Percentiles rank a stretch among this genome's conserved stretches.
Evolutionary conservation across 2,888 invertebrate genomes (phyloP).

Genomic region (Drosophila gaucha): DNA sequence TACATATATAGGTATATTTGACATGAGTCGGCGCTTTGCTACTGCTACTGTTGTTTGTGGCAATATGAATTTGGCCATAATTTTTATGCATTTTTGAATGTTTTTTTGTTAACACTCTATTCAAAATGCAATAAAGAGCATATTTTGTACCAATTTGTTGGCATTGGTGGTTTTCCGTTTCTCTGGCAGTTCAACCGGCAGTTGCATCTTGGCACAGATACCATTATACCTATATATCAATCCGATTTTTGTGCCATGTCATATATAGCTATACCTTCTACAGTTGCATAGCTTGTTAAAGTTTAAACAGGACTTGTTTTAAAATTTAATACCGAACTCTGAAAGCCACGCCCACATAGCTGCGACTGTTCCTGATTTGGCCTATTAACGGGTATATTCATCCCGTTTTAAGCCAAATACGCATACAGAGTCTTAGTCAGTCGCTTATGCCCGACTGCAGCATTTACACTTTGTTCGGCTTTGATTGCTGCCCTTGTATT

Average conservation of each 20-base stretch:
- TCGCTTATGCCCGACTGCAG: not conserved
- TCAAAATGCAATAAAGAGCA: not conserved
- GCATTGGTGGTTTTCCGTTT: too few relatives aligned
- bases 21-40: conserved; percentile 62
- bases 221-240: too few relatives aligned
- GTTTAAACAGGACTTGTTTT: too few relatives aligned
- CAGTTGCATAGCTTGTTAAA: not conserved
- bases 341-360: not conserved
- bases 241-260: not conserved
- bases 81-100: conserved; percentile 38
- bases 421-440: conserved; percentile 1
- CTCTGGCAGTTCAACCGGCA: too few relatives aligned
- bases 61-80: conserved; percentile 18
- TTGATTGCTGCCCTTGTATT: conserved; percentile 58
- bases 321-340: too few relatives aligned
- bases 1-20: conserved; percentile 8
- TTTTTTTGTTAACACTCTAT: conserved; percentile 6
- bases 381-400: too few relatives aligned
- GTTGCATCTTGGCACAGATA: too few relatives aligned
- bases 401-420: not conserved
- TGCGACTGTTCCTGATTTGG: not conserved
- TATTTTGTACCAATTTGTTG: too few relatives aligned
- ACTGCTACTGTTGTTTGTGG: conserved; percentile 32
- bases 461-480: conserved; percentile 17
- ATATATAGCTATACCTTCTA: not conserved